Conservation (phyloP, 2,797 vertebrate species). For the Pseudotriccus pelzelni region DNA sequence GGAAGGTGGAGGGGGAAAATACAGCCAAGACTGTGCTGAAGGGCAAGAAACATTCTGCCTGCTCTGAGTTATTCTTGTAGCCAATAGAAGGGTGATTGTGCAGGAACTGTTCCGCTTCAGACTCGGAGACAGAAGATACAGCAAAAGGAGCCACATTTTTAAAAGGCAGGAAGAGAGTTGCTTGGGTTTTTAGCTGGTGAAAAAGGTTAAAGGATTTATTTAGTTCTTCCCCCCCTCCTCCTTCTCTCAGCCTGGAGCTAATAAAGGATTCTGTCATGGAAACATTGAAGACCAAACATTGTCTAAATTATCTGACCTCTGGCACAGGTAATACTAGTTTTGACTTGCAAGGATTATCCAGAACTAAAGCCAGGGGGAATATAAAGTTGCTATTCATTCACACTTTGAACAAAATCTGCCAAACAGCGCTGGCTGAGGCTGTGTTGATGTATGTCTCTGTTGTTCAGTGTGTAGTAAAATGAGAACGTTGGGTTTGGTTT, state of each 20-base stretch:
- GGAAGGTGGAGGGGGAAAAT: neutral
- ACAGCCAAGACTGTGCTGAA: neutral
- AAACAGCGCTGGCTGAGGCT: conserved; percentile 10
- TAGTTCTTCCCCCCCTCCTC: neutral
- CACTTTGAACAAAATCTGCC: conserved; percentile 42
- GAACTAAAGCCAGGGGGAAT: conserved; percentile 25
- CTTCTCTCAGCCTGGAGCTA: conserved; percentile 4
- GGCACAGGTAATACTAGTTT: conserved; percentile 47
- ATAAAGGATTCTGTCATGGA: conserved; percentile 59
- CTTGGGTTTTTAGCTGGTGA: neutral
- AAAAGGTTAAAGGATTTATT: conserved; percentile 7
- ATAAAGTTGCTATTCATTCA: conserved; percentile 62
- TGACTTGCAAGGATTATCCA: conserved; percentile 37
- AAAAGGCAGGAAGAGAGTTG: neutral
- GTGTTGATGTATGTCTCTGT: conserved; percentile 16
- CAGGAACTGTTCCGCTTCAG: neutral
- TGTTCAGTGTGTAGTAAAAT: neutral
- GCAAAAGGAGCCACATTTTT: neutral
- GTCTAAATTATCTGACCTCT: conserved; percentile 51
- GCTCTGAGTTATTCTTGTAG: neutral
- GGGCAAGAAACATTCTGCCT: neutral
- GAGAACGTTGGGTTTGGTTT: conserved; percentile 4
- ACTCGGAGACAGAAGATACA: neutral
- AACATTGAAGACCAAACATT: conserved; percentile 31
- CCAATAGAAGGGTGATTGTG: neutral